Base-by-base conservation (phyloP, 2,113 vertebrate genomes). In the Brachypteracias leptosomus region DNA sequence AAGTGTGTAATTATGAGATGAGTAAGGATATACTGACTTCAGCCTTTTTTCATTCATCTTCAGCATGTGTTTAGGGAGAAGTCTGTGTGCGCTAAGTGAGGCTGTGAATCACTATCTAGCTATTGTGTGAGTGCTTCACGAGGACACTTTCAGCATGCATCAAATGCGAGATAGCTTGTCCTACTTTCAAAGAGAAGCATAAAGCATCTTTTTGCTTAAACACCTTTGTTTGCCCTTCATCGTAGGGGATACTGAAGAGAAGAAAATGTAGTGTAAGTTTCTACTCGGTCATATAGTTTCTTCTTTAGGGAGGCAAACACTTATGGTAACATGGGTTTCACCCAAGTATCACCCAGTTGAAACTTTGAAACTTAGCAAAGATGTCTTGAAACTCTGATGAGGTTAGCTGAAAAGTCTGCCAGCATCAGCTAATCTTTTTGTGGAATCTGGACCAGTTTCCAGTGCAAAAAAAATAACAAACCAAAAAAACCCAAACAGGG, bases 391-490 rank as follows among this genome's bases (percentile, higher is more conserved):
- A 92, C 26, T 16, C 47, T 85, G 72, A 68, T 74, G 25, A 95
- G 76, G 73, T 90, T 94, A 92, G 61, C 66, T 86, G 74, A 91
- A 87, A 96, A 89, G 87, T 76, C 80, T 93, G 86, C 61, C 71
- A 70, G 76, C 73, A 90, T 70, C 73, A 90, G 77, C 92, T 96
- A 96, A 93, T 92, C 76, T 96, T 92, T 78, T 96, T 93, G 91
- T 94, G 91, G 87, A 93, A 95, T 95, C 89, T 93, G 77, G 31
- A 92, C 54, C 46, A 68, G 49, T 87, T 96, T 94, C 21, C 89
- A 93, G 44, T 31, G 65, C 3, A 25, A 49, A 63, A 70, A 55
- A 44, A 18, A 77, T 49, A 24, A 79, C n/a, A 38, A 71, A 93
- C 18, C 62, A 80, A 88, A 72, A n/a, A 79, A 31, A 36, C 11